Evolutionary conservation across 2,888 invertebrate species (phyloP), one percentile per base, ranked within the genome.

Genomic region (Cantharis nigra): DNA sequence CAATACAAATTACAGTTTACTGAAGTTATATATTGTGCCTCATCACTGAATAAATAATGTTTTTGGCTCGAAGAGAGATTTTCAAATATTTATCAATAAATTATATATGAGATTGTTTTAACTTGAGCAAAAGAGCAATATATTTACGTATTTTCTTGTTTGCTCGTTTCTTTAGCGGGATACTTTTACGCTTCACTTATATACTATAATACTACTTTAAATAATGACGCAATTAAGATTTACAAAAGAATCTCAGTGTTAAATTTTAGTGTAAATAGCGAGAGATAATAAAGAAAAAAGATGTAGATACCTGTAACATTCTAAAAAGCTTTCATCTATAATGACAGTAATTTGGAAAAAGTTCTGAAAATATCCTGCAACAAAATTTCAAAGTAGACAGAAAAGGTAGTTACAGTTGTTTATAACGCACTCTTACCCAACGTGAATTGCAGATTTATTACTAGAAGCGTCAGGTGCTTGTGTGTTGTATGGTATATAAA

Each of bases 351-450:
- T 49, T 49, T 49, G 49, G n/a, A 49, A 49, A 13, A n/a, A 49
- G n/a, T 49, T 49, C 49, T 49, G 72, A 67, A 67, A 72, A 72
- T 67, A 72, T 67, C 72, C 72, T 65, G 49, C 49, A 72, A 65
- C 72, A 62, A 72, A 67, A 64, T 65, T 65, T 49, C 49, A 49
- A 49, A 49, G 49, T 49, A 49, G 62, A 63, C 69, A 63, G 74
- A 49, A 49, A 74, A 67, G 67, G 74, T 69, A 69, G 74, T 74
- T 74, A 74, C 67, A 33, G 72, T 28, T 63, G 69, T 74, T 74
- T 74, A 74, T 69, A 69, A 74, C 74, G 62, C 63, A 49, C 73
- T 72, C 65, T 67, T 72, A 72, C 72, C 67, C 49, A 14, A 72
- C 49, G 14, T 49, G 72, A 72, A 72, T 72, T 26, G 74, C 28